Percentiles rank a stretch among this genome's conserved stretches.
phyloP scores from a whole-genome alignment of 2,888 invertebrate genomes.

The Zaprionus obscuricornis region DNA sequence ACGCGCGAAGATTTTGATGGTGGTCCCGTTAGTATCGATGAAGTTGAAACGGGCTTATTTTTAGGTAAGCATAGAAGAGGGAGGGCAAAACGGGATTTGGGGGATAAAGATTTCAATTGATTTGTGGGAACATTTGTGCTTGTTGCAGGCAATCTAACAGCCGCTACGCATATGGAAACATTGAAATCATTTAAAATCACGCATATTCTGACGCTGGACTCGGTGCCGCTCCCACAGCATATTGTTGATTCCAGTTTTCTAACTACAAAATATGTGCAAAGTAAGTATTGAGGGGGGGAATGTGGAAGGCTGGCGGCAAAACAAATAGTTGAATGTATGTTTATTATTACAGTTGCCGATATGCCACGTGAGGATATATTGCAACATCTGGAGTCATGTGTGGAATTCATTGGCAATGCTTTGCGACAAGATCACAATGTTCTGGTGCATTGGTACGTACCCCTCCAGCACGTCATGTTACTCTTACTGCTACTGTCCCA shows the following conservation, averaged over 20 bases:
- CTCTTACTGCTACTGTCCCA: no score
- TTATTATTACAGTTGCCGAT: conserved; percentile 87
- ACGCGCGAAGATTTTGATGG: conserved; percentile 83
- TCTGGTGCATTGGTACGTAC: conserved; percentile 93
- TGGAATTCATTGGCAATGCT: conserved; percentile 89
- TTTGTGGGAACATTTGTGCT: neutral
- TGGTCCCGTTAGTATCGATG: conserved; percentile 83
- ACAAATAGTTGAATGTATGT: no score
- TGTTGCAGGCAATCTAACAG: conserved; percentile 89
- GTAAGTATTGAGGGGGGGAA: no score
- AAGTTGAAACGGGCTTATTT: conserved; percentile 81
- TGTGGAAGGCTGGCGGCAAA: no score
- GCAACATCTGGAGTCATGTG: conserved; percentile 90
- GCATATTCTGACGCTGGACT: conserved; percentile 92
- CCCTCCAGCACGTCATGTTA: neutral
- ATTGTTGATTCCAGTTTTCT: conserved; percentile 88
- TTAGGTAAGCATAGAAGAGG: conserved; percentile 65
- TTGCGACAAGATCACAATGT: conserved; percentile 87
- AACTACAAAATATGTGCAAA: conserved; percentile 89
- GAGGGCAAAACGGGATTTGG: no score
- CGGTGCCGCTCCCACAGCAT: conserved; percentile 91
- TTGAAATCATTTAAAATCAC: conserved; percentile 88
- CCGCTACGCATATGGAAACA: conserved; percentile 89
- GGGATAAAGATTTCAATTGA: neutral
- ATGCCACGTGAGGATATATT: conserved; percentile 93